Evolutionary conservation across 1,140 invertebrate species (phyloP), one percentile per base, ranked within the genome.

Genomic region (Apis laboriosa): DNA sequence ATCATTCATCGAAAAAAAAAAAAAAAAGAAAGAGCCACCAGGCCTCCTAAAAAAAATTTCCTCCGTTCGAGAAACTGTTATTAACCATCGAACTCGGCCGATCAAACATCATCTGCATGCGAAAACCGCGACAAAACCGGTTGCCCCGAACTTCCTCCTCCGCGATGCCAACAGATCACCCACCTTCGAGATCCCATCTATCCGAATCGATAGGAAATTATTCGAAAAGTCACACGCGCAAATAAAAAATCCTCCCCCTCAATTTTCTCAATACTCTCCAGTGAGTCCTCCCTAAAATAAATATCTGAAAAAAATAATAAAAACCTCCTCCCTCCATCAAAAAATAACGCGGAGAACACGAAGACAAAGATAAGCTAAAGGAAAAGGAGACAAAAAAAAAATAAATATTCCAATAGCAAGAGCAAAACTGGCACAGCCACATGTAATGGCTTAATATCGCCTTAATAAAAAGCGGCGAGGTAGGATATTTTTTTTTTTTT

Each of bases 381-480:
- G 49, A 3, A 28, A 17, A 17, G 19, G 17, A 9, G 43, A 53
- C 0, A 56, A 28, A 15, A 28, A 34, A 55, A 55, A 72, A 51
- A 60, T 24, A 67, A 80, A 75, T 43, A 43, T 66, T 56, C 72
- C 55, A 60, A 55, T n/a, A 13, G 53, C 13, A 1, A 51, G 2
- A 19, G 2, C 4, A 49, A 49, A 53, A 79, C n/a, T 34, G 21
- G 56, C 24, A 60, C 55, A 28, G 55, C 13, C n/a, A 43, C 34
- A 43, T 43, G 34, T 74, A 80, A 80, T 66, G 79, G 79, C 71
- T 80, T 53, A 58, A 76, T 77, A 53, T 82, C 63, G 70, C 61
- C 68, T 73, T 80, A 80, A 84, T 83, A 80, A 80, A 73, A 80
- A 34, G 9, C 21, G 34, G n/a, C 7, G 53, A 17, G 55, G n/a